Base-by-base conservation (phyloP, 2,888 invertebrate species). In the Mythimna loreyi region DNA sequence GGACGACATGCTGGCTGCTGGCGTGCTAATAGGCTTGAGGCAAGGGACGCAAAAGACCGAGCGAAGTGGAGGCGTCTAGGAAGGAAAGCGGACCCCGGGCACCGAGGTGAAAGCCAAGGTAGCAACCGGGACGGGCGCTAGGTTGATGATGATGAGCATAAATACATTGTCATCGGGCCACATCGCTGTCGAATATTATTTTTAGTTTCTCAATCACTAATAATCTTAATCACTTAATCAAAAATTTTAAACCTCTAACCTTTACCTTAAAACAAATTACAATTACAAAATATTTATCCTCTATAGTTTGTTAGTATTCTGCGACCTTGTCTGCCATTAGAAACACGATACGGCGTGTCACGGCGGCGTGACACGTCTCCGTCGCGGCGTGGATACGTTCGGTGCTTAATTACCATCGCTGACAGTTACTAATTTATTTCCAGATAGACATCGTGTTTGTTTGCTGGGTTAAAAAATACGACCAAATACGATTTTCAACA, bases 401-500 rank as follows among this genome's bases (percentile, higher is more conserved):
- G 16, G 33, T 53, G 53, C 28, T 53, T 72, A 58, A 78, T 75
- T 78, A 58, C 56, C 13, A 52, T 23, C 6, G 50, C 52, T 73
- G 57, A 73, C 74, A 78, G 60, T 50, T 19, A 25, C 49, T 56
- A 56, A 72, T 73, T 78, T 72, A 72, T 72, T 61, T 36, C 23
- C n/a, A 50, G 16, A 53, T 25, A 43, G n/a, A 57, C 43, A 36
- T 25, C 75, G 25, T 43, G 61, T 49, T 52, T 1, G 9, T 33
- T n/a, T 36, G 28, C 16, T 30, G 40, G 25, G 21, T 67, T 67
- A 25, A 16, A 28, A 36, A 71, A 75, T 64, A 64, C 16, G 16
- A 40, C 40, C 16, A 40, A 16, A n/a, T n/a, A n/a, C n/a, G n/a
- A n/a, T n/a, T 11, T 40, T 40, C 4, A 1, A 40, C 16, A 40